Percentiles rank a stretch among this genome's conserved stretches.
These are phyloP conservation scores for Luperina testacea DNA, from an alignment of 2,888 invertebrate genomes.

Conservation along the genomic window DNA sequence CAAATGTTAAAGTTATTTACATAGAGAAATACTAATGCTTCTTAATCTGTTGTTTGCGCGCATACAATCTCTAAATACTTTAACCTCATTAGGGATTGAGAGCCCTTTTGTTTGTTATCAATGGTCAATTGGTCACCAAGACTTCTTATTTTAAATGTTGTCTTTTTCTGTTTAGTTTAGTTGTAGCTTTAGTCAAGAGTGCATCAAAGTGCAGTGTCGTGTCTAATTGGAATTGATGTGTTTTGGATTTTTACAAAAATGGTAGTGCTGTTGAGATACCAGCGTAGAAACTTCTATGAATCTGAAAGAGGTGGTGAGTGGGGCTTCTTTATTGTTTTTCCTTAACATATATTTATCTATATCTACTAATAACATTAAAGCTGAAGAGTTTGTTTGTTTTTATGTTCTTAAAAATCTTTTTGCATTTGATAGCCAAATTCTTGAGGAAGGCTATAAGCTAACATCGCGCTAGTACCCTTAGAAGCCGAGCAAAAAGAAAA, in stretches of 20 bases:
- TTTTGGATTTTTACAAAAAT: conserved; percentile 30
- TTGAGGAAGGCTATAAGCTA: too few relatives aligned
- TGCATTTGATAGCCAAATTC: background rate
- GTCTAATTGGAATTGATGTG: background rate
- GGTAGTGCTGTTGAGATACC: conserved; percentile 45
- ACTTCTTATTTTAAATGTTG: conserved; percentile 49
- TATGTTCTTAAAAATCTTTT: background rate
- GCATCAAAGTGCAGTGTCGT: conserved; percentile 40
- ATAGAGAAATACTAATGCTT: conserved; percentile 29
- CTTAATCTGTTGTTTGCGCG: conserved; percentile 54
- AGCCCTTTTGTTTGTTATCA: conserved; percentile 61
- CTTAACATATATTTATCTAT: background rate
- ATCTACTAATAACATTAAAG: background rate
- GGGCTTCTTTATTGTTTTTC: background rate
- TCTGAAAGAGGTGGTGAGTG: conserved; percentile 33
- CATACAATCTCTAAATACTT: conserved; percentile 62
- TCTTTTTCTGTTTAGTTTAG: conserved; percentile 56
- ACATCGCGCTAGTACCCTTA: too few relatives aligned
- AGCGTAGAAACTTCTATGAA: conserved; percentile 3
- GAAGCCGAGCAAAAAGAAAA: too few relatives aligned
- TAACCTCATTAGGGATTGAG: conserved; percentile 66
- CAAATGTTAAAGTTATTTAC: conserved; percentile 13
- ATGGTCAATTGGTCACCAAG: conserved; percentile 36
- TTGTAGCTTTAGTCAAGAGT: conserved; percentile 39
- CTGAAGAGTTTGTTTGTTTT: background rate